phyloP scores from a whole-genome alignment of 2,797 vertebrate species.

The Lutjanus argentimaculatus region DNA sequence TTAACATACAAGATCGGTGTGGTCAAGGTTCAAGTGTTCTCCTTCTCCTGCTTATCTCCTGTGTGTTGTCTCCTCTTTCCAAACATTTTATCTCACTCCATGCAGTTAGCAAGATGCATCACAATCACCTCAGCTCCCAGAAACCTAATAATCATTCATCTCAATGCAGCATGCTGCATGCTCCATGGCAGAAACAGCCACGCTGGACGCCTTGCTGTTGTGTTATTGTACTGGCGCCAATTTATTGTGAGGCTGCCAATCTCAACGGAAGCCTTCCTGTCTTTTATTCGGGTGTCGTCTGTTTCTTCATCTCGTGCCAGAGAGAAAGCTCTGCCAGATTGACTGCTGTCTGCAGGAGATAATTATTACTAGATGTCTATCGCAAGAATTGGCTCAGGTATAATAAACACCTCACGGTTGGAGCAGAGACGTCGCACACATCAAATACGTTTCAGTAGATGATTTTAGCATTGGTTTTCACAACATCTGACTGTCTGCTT shows the following conservation, averaged over 20 bases:
- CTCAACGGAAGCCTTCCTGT: neutral
- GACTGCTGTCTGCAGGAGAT: conserved; percentile 32
- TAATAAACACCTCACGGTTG: neutral
- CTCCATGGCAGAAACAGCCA: neutral
- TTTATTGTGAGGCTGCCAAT: conserved; percentile 21
- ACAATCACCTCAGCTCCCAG: neutral
- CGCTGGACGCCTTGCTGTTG: neutral
- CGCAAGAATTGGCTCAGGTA: neutral
- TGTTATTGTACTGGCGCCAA: neutral
- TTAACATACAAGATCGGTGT: neutral
- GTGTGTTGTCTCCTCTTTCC: neutral
- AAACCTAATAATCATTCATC: conserved; percentile 5
- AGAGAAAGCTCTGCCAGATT: neutral
- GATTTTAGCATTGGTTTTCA: neutral
- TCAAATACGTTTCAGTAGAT: neutral
- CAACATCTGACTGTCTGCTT: too few species aligned
- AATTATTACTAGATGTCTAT: conserved; percentile 23
- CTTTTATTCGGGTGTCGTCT: conserved; percentile 10
- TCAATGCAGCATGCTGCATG: neutral
- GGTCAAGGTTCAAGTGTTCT: neutral
- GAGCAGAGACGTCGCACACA: neutral
- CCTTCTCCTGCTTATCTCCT: neutral
- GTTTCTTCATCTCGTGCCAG: conserved; percentile 17
- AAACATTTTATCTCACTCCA: neutral
- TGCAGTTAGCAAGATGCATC: neutral